Conservation (phyloP, 2,888 invertebrate genomes). For the Melanotus villosus region DNA sequence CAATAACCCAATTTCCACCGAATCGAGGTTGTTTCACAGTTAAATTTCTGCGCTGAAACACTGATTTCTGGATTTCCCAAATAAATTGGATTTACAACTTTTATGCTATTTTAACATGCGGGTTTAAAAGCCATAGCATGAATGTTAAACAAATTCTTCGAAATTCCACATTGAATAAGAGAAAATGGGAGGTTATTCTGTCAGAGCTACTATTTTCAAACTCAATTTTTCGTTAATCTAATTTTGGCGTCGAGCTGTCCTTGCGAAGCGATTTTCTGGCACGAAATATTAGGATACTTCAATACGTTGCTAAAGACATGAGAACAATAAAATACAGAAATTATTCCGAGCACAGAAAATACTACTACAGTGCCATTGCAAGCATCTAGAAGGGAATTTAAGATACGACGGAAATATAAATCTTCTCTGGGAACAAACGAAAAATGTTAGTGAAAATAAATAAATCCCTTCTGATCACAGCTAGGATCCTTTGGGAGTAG, state of each 20-base stretch:
- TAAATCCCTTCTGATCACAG: slow-evolving; percentile 56
- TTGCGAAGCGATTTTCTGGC: neutral
- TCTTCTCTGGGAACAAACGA: slow-evolving; percentile 51
- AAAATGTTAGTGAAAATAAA: slow-evolving; percentile 55
- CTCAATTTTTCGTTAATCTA: neutral
- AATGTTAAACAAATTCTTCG: too few relatives aligned
- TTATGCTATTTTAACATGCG: neutral
- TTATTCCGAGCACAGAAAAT: slow-evolving; percentile 34
- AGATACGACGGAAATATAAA: slow-evolving; percentile 49
- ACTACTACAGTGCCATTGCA: slow-evolving; percentile 25
- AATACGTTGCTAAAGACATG: neutral
- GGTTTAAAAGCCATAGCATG: too few relatives aligned
- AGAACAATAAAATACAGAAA: slow-evolving; percentile 25
- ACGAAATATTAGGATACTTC: neutral
- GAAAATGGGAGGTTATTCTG: too few relatives aligned
- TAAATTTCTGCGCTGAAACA: slow-evolving; percentile 12
- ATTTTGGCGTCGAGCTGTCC: neutral
- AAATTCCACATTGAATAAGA: too few relatives aligned
- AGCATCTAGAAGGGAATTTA: slow-evolving; percentile 40
- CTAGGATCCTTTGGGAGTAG: slow-evolving; percentile 51
- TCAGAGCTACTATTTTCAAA: neutral
- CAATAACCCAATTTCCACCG: slow-evolving; percentile 48
- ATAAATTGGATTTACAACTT: neutral
- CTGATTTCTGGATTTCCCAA: slow-evolving; percentile 1
- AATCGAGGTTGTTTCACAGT: slow-evolving; percentile 29